Base-by-base conservation (phyloP, 2,113 vertebrate genomes). In the Phylloscopus trochilus region DNA sequence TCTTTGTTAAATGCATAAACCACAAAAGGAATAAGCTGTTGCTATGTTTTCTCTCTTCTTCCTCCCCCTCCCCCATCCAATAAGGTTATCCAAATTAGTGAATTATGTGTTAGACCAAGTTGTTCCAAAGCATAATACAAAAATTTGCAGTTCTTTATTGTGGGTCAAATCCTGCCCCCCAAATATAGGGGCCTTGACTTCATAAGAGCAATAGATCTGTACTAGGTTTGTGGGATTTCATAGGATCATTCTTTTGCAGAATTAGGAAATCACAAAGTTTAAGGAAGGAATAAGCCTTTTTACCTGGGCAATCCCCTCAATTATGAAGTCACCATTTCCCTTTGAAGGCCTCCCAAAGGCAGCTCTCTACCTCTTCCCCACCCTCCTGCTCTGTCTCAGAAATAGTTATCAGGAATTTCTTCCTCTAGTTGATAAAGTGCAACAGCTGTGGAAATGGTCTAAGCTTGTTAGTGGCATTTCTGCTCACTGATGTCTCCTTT, bases 51-150 rank as follows among this genome's bases (percentile, higher is more conserved):
- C 15, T 51, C 19, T 72, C 13, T 21, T 30, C 9, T 16, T 15
- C 20, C 6, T 30, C 0, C 0, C 2, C 2, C 7, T 9, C 0
- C 3, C 2, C 7, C 8, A 10, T 44, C 47, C 6, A 3, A 11
- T 59, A 11, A 83, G 7, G 5, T 70, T 46, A 75, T 83, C 69
- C 52, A 74, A 68, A 78, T 87, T 55, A 68, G 10, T 41, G 59
- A 92, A 72, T 51, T 68, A 15, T 68, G 11, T 52, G 13, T 76
- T 73, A 53, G 49, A 60, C 12, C 51, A 49, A 69, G 46, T 58
- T 72, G 17, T 53, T 87, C 46, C 81, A 69, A 39, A 69, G 10
- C 8, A 58, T 52, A 49, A 58, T 35, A 23, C 4, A 79, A 72
- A 78, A 84, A 76, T 52, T 66, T 28, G 35, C 18, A 37, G 21